Evolutionary conservation across 2,113 vertebrate genomes (phyloP), one percentile per base, ranked within the genome.

Genomic region (Gopherus flavomarginatus): DNA sequence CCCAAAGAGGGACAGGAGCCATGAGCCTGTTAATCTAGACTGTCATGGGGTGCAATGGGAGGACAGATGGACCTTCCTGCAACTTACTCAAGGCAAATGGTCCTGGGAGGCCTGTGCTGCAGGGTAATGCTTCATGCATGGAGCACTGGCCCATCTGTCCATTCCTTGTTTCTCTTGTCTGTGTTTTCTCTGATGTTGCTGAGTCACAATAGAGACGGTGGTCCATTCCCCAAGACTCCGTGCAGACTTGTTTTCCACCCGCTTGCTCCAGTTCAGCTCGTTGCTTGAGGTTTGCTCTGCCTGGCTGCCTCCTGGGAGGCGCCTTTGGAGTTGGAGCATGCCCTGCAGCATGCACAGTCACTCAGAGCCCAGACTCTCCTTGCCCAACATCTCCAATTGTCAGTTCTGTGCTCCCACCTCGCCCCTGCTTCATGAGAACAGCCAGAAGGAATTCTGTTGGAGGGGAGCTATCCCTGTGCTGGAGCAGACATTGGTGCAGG

Each of bases 1-100:
- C 42, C 9, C 1, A 3, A 77, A 27, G 11, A 35, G 78, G 47
- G 1, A 0, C 38, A 35, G 79, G 6, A 31, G 57, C 4, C 11
- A 10, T 19, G 4, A 0, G 52, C 47, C 94, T 54, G 0, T 57
- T 9, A 35, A 75, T 8, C 29, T 84, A 65, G 44, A 17, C 80
- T 2, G 5, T 53, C 38, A 47, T 65, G 42, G 82, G 54, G 83
- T 44, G 24, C 92, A 81, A 54, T 83, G 75, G 92, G 90, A 90
- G 88, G 92, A 90, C 19, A 21, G 52, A n/a, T 52, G 85, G 84
- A 29, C 77, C n/a, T 87, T 21, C 0, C 4, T 49, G 57, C 52
- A 56, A 35, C 19, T 29, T 3, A 0, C 14, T n/a, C 52, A 56
- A 65, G 59, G 69, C 59, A 77, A 86, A 86, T 59, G 2, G 5